Evolutionary conservation across 1,140 invertebrate species (phyloP), one percentile per base, ranked within the genome.

Genomic region (Leptopilina clavipes): DNA sequence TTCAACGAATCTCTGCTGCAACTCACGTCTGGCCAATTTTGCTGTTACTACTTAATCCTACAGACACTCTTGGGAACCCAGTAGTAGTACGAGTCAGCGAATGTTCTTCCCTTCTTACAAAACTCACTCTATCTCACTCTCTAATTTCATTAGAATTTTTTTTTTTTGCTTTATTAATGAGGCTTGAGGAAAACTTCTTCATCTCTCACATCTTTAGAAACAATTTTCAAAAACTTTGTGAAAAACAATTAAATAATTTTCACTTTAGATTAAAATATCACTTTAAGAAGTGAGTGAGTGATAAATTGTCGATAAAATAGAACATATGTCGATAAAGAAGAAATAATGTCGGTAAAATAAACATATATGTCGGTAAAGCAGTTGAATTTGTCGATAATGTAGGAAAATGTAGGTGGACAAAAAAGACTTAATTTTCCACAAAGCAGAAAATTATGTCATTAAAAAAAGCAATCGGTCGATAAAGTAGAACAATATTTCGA

Each of bases 21-120:
- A 65, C 59, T 65, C 75, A 45, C 65, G 48, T 73, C 77, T 44
- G 77, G 77, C 77, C 79, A 52, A 83, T 77, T 76, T 74, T 73
- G 56, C 54, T 37, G 48, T 76, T 81, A 73, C 54, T 56, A 75
- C 80, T 78, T 75, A 72, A 59, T 65, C 19, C 48, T 71, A n/a
- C 40, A 72, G 59, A 65, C 59, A 31, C 59, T 65, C 25, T 65
- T 31, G 22, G 22, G 22, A 65, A 31, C 14, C 14, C 22, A 31
- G 37, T 9, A 65, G 59, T 65, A 65, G 59, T 31, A 37, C 25
- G 59, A 31, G 59, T 65, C 59, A 65, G 59, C 59, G 22, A 31
- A 65, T 65, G 25, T 25, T 65, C 22, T 0, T 65, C 22, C 59
- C 59, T n/a, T 31, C 59, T 37, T 65, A 31, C 22, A 65, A 65